Percentiles rank a stretch among this genome's conserved stretches.
Conservation (phyloP, 1,140 invertebrate species). For the Potamilus streckersoni region DNA sequence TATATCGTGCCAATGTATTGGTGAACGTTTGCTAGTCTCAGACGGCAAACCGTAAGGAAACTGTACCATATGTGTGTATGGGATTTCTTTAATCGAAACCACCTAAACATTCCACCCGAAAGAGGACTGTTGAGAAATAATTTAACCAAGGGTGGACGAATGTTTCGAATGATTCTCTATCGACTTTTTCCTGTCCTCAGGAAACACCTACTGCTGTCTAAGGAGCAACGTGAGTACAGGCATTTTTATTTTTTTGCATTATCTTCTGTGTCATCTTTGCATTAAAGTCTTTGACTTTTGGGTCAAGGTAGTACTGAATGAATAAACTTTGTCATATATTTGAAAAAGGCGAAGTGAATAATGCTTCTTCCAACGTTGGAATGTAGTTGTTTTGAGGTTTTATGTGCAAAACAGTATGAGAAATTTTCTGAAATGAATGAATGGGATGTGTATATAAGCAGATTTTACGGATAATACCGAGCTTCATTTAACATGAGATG, state of each 20-base stretch:
- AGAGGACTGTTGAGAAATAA: conserved; percentile 6
- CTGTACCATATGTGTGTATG: too few relatives aligned
- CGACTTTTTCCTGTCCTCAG: conserved; percentile 44
- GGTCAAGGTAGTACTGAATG: background rate
- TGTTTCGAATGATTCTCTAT: conserved; percentile 52
- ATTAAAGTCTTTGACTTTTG: background rate
- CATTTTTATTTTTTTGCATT: background rate
- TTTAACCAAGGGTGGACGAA: conserved; percentile 36
- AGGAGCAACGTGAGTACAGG: conserved; percentile 45
- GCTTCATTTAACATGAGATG: too few relatives aligned
- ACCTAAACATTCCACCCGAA: too few relatives aligned
- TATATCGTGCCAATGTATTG: too few relatives aligned
- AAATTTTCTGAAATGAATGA: background rate
- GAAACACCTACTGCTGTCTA: conserved; percentile 47
- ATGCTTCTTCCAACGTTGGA: background rate
- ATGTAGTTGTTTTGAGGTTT: background rate
- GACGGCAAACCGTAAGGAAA: too few relatives aligned
- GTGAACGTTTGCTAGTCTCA: too few relatives aligned
- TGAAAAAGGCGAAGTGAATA: background rate
- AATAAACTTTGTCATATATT: background rate
- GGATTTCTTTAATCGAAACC: too few relatives aligned
- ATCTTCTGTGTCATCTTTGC: background rate
- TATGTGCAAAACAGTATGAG: background rate
- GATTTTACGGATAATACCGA: too few relatives aligned
- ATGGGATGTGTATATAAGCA: too few relatives aligned